Percentiles rank a stretch among this genome's conserved stretches.
These are phyloP conservation scores for Harpalus rufipes DNA, from an alignment of 2,888 invertebrate species.

Conservation along the genomic window DNA sequence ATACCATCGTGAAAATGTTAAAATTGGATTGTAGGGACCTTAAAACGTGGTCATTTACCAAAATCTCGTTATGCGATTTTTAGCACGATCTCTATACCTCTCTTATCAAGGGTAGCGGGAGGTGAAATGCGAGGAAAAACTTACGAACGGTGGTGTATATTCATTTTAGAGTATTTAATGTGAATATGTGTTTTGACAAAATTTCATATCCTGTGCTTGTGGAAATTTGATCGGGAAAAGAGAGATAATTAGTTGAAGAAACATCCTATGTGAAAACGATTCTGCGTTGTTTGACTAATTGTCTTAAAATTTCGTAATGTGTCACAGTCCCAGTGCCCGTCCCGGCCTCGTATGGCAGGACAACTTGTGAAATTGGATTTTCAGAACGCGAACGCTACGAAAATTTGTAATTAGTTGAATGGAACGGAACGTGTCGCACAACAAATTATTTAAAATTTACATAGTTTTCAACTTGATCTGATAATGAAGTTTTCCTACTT, in stretches of 20 bases:
- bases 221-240: neutral
- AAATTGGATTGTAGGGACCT: too few species aligned
- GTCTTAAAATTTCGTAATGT: conserved; percentile 30
- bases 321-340: conserved; percentile 10
- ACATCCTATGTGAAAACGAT: conserved; percentile 3
- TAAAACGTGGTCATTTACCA: too few species aligned
- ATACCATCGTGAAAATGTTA: too few species aligned
- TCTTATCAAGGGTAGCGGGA: too few species aligned
- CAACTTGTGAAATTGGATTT: conserved; percentile 36
- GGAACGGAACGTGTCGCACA: conserved; percentile 26
- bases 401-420: conserved; percentile 42
- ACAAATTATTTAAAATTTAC: conserved; percentile 49
- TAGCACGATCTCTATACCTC: too few species aligned
- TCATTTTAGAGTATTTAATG: too few species aligned
- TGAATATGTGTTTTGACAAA: too few species aligned
- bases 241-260: neutral
- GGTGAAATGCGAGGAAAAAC: too few species aligned
- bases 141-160: too few species aligned
- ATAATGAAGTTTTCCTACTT: conserved; percentile 9
- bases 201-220: neutral
- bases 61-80: too few species aligned
- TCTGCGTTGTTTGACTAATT: conserved; percentile 24
- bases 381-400: conserved; percentile 24
- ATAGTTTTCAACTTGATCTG: conserved; percentile 13
- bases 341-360: neutral